phyloP scores from a whole-genome alignment of 2,797 vertebrate species.

The Syngnathus acus region DNA sequence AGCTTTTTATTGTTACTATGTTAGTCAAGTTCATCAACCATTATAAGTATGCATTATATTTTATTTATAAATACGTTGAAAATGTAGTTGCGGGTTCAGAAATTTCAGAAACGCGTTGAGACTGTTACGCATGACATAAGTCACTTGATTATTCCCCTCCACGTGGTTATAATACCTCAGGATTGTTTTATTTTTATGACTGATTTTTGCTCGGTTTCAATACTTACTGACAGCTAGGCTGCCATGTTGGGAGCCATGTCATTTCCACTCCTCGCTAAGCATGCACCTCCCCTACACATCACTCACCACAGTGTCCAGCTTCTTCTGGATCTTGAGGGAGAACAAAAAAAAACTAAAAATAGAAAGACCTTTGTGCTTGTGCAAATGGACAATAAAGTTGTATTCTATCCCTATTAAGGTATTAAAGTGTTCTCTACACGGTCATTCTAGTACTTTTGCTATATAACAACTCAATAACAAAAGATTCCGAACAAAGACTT shows the following conservation, averaged over 20 bases:
- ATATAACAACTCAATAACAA: too few relatives aligned
- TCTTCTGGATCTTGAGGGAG: slow-evolving; percentile 17
- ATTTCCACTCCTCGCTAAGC: slow-evolving; percentile 20
- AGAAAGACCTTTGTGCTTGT: slow-evolving; percentile 64
- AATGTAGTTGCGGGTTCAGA: neutral
- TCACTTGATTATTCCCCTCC: slow-evolving; percentile 23
- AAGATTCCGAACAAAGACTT: too few relatives aligned
- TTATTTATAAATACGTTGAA: neutral
- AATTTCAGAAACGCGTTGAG: neutral
- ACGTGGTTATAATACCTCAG: neutral
- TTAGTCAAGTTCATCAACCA: neutral
- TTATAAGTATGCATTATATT: neutral
- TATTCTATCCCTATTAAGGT: slow-evolving; percentile 10
- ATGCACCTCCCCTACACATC: slow-evolving; percentile 12
- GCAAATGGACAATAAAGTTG: slow-evolving; percentile 81
- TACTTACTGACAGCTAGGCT: neutral
- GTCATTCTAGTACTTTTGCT: too few relatives aligned
- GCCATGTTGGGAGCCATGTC: slow-evolving; percentile 27
- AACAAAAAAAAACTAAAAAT: slow-evolving; percentile 27
- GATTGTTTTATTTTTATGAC: slow-evolving; percentile 28
- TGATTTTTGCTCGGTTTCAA: neutral
- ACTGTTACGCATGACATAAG: slow-evolving; percentile 6
- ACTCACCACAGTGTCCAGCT: slow-evolving; percentile 59
- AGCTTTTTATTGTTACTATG: neutral
- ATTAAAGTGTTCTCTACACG: too few relatives aligned